Percentiles rank a stretch among this genome's conserved stretches.
Conservation (phyloP, 2,113 vertebrate species). For the Campylomormyrus numenius region DNA sequence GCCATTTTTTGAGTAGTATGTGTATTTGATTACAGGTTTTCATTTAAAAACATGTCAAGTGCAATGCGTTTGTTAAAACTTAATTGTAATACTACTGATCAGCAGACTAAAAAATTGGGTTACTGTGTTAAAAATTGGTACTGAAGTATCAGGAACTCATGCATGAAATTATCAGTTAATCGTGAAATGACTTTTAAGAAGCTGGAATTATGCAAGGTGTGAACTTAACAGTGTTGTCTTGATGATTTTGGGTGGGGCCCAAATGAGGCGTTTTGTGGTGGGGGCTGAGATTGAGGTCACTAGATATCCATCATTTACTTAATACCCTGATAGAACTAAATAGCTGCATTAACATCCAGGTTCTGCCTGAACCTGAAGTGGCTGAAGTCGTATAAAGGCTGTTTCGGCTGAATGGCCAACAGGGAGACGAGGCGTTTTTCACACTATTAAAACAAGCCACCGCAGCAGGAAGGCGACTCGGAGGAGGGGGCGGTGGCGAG, state of each 20-base stretch:
- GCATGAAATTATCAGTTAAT: constrained; percentile 3
- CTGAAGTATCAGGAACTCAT: not conserved
- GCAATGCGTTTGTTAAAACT: not conserved
- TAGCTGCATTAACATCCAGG: not conserved
- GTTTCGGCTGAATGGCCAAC: not conserved
- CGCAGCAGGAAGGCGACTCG: not conserved
- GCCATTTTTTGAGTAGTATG: not conserved
- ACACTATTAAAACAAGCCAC: not conserved
- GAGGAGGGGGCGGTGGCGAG: not conserved
- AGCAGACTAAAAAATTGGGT: constrained; percentile 11
- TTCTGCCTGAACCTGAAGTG: not conserved
- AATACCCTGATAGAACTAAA: too few relatives aligned
- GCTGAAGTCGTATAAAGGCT: not conserved
- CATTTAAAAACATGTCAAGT: not conserved
- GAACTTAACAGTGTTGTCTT: not conserved
- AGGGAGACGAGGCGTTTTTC: not conserved
- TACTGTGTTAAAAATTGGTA: constrained; percentile 3
- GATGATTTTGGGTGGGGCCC: not conserved
- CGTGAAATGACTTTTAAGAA: not conserved
- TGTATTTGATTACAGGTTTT: not conserved
- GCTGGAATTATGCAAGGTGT: not conserved
- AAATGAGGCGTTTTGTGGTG: not conserved
- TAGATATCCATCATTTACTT: not conserved
- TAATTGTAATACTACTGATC: constrained; percentile 2
- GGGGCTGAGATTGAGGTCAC: not conserved